phyloP scores from a whole-genome alignment of 1,140 invertebrate species.

The Macrosteles quadrilineatus region DNA sequence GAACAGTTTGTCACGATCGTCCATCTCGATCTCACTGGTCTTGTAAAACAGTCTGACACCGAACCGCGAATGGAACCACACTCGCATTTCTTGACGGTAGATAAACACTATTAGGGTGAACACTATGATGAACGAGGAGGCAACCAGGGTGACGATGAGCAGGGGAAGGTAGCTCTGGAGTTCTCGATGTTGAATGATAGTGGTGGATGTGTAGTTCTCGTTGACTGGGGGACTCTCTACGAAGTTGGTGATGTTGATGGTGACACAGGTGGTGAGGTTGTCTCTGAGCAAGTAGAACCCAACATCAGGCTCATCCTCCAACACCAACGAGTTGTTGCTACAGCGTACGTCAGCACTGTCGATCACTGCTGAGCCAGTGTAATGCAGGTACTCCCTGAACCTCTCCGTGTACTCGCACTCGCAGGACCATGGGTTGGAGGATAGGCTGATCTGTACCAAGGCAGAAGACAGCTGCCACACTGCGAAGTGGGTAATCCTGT shows the following conservation, averaged over 20 bases:
- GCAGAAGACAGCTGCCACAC: slow-evolving; percentile 72
- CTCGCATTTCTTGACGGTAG: slow-evolving; percentile 83
- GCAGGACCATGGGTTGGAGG: slow-evolving; percentile 85
- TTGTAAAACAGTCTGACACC: slow-evolving; percentile 80
- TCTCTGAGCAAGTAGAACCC: slow-evolving; percentile 57
- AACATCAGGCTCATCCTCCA: slow-evolving; percentile 55
- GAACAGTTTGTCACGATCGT: slow-evolving; percentile 85
- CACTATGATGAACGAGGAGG: slow-evolving; percentile 69
- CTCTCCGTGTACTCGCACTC: slow-evolving; percentile 80
- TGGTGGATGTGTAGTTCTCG: slow-evolving; percentile 68
- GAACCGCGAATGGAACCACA: slow-evolving; percentile 88
- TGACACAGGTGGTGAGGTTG: slow-evolving; percentile 44
- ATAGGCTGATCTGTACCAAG: slow-evolving; percentile 68
- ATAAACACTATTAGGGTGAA: slow-evolving; percentile 73
- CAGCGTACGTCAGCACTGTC: slow-evolving; percentile 65
- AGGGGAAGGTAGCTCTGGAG: slow-evolving; percentile 79
- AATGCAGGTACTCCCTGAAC: slow-evolving; percentile 75
- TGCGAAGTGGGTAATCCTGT: slow-evolving; percentile 69
- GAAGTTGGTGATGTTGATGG: slow-evolving; percentile 45
- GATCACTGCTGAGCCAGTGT: slow-evolving; percentile 59
- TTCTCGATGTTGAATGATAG: slow-evolving; percentile 67
- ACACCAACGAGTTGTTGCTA: slow-evolving; percentile 62
- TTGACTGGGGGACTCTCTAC: slow-evolving; percentile 56
- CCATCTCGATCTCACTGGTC: slow-evolving; percentile 68
- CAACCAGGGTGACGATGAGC: slow-evolving; percentile 69